These are phyloP conservation scores for Elanoides forficatus DNA, from an alignment of 2,113 vertebrate species.

Conservation along the genomic window DNA sequence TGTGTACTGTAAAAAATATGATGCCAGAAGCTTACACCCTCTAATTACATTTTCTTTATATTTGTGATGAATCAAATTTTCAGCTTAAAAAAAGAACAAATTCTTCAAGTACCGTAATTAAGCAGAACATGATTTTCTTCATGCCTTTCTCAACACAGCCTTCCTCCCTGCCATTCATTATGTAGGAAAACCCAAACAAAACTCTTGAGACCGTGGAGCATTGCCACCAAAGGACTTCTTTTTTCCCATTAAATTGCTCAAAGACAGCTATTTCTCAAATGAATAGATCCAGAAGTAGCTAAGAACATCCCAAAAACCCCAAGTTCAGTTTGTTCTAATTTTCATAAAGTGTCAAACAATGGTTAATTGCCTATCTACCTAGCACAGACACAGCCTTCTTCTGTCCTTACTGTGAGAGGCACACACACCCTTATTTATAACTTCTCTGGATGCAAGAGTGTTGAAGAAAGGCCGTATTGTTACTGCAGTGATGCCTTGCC, in stretches of 20 bases:
- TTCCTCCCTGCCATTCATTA: background rate
- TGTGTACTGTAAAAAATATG: background rate
- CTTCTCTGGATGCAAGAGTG: background rate
- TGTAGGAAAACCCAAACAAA: background rate
- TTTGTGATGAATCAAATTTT: background rate
- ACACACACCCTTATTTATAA: background rate
- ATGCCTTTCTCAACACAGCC: background rate
- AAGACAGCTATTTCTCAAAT: background rate
- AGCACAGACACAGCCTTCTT: accelerated
- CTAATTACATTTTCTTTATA: background rate
- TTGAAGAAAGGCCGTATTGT: background rate
- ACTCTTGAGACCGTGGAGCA: background rate
- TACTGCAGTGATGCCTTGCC: background rate
- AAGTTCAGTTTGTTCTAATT: background rate
- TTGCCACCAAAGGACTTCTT: background rate
- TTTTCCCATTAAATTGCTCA: background rate
- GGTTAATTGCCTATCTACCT: background rate
- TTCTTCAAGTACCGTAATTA: background rate
- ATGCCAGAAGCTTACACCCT: background rate
- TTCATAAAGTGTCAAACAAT: background rate
- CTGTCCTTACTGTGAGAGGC: background rate
- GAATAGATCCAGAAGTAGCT: background rate
- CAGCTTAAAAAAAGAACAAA: background rate
- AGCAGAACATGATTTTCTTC: background rate
- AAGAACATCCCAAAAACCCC: background rate